Conservation (phyloP, 2,113 vertebrate species). For the Prionailurus bengalensis region DNA sequence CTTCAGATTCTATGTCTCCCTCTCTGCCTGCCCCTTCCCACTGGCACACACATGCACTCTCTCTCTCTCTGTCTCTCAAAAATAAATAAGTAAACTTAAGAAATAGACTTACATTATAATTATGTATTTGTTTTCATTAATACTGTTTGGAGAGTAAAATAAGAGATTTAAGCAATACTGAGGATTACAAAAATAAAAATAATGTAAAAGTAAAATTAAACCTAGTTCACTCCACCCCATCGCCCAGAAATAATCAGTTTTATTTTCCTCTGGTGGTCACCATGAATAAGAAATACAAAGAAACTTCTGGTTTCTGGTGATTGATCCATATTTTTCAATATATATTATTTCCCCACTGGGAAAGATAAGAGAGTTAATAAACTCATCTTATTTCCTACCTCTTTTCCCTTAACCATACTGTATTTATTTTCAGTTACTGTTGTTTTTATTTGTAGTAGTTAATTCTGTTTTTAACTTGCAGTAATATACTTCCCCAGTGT, state of each 20-base stretch:
- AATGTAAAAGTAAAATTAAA: not conserved
- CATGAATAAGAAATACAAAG: not conserved
- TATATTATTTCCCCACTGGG: not conserved
- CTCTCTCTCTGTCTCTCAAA: too few species aligned
- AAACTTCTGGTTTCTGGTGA: not conserved
- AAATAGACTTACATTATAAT: not conserved
- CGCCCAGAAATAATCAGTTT: not conserved
- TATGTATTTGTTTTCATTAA: not conserved
- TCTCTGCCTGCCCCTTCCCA: too few species aligned
- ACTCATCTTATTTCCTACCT: not conserved
- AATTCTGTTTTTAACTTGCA: conserved; percentile 9
- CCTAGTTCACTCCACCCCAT: not conserved
- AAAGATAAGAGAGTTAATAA: not conserved
- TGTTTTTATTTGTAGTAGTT: not conserved
- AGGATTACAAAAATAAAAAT: not conserved
- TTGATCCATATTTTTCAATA: not conserved
- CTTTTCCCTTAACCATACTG: not conserved
- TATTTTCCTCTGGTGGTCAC: not conserved
- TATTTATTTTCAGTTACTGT: not conserved
- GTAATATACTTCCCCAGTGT: not conserved
- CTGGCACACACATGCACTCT: too few species aligned
- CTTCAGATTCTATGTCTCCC: too few species aligned
- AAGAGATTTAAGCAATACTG: not conserved
- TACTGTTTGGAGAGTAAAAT: not conserved
- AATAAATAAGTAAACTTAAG: too few species aligned